These are phyloP conservation scores for Drosophila ezoana DNA, from an alignment of 2,888 invertebrate species.

Conservation along the genomic window DNA sequence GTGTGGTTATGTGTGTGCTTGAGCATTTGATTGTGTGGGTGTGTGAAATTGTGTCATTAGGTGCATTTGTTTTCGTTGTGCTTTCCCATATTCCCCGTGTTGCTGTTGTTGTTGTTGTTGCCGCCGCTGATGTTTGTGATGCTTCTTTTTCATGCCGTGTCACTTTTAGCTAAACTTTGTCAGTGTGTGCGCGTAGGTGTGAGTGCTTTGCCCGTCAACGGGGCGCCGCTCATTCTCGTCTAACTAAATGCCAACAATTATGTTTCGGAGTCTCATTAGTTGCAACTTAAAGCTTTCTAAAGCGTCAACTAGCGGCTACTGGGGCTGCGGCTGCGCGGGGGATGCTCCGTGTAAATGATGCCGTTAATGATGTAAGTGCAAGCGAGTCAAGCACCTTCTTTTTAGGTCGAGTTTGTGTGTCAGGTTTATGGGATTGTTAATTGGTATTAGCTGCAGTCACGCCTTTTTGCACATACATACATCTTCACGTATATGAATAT, in stretches of 20 bases:
- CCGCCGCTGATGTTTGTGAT: conserved; percentile 45
- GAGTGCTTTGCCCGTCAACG: conserved; percentile 36
- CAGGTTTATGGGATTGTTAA: conserved; percentile 52
- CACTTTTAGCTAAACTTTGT: conserved; percentile 49
- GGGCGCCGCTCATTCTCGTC: conserved; percentile 44
- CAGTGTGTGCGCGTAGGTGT: conserved; percentile 15
- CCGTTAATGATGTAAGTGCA: conserved; percentile 76
- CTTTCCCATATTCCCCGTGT: conserved; percentile 49
- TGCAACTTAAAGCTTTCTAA: conserved; percentile 70
- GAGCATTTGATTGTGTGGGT: conserved; percentile 27
- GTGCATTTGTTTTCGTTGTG: conserved; percentile 78
- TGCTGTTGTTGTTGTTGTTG: conserved; percentile 26
- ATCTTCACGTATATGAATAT: conserved; percentile 1
- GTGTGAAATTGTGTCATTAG: conserved; percentile 77
- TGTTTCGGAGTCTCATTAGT: conserved; percentile 77
- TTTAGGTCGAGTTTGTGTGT: conserved; percentile 70
- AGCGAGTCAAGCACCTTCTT: conserved; percentile 58
- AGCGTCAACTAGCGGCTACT: conserved; percentile 24
- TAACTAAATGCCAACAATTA: conserved; percentile 77
- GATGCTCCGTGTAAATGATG: conserved; percentile 63
- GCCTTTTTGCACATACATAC: conserved; percentile 9
- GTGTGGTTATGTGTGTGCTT: background rate
- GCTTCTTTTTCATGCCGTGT: conserved; percentile 61
- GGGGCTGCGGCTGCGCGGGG: background rate
- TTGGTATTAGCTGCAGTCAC: conserved; percentile 58